phyloP scores from a whole-genome alignment of 2,888 invertebrate species.

The Bembecia ichneumoniformis region DNA sequence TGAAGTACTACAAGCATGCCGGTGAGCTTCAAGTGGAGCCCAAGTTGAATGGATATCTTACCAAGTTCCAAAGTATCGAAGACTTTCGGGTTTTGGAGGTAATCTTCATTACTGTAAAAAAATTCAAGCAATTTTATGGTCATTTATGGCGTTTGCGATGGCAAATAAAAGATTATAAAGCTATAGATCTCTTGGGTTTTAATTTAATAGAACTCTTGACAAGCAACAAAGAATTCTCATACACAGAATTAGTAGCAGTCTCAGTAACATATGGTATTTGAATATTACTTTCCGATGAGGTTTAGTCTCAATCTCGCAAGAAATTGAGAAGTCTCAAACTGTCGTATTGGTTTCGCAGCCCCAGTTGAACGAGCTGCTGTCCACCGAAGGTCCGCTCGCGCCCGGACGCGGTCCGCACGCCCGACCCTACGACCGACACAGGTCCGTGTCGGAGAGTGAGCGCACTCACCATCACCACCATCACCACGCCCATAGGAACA shows the following conservation, averaged over 20 bases:
- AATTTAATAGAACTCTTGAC: no score
- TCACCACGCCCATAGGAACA: neutral
- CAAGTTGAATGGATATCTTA: slow-evolving; percentile 79
- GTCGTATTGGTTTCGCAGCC: slow-evolving; percentile 42
- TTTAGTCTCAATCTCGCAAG: no score
- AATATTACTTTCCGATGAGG: no score
- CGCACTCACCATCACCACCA: slow-evolving; percentile 7
- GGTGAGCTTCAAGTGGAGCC: slow-evolving; percentile 81
- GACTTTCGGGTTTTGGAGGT: slow-evolving; percentile 89
- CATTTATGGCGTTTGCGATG: no score
- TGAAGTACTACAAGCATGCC: slow-evolving; percentile 94
- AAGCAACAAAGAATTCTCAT: no score
- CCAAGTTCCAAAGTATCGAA: slow-evolving; percentile 88
- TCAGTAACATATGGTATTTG: no score
- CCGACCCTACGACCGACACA: slow-evolving; percentile 50
- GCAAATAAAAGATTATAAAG: no score
- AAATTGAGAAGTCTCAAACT: no score
- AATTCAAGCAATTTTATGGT: no score
- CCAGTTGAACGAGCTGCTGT: slow-evolving; percentile 69
- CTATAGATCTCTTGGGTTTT: no score
- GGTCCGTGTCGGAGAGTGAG: slow-evolving; percentile 62
- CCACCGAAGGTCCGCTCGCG: slow-evolving; percentile 43
- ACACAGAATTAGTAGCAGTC: no score
- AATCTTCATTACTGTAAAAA: neutral
- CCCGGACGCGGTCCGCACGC: slow-evolving; percentile 67